phyloP scores from a whole-genome alignment of 2,888 invertebrate species.

The Iphiclides podalirius region DNA sequence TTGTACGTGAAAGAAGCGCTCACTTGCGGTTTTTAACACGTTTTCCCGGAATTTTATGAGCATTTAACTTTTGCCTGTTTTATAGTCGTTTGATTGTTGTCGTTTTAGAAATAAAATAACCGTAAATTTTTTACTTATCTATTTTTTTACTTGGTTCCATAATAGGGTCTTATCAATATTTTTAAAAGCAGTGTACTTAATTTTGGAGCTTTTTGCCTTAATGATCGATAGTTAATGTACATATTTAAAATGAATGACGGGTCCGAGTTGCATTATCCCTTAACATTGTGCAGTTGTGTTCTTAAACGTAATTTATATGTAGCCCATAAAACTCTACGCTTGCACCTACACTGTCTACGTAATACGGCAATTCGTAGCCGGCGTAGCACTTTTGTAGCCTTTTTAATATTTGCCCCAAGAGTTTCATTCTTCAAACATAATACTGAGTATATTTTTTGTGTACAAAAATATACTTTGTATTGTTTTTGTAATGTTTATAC shows the following conservation, averaged over 20 bases:
- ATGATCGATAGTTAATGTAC: too few species aligned
- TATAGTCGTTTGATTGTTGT: not conserved
- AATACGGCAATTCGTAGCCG: not conserved
- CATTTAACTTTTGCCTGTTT: constrained; percentile 1
- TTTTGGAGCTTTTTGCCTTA: too few species aligned
- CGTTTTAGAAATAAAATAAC: not conserved
- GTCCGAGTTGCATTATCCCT: too few species aligned
- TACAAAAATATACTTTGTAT: too few species aligned
- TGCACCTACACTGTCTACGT: not conserved
- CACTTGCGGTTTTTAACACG: constrained; percentile 7
- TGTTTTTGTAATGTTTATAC: too few species aligned
- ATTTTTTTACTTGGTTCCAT: too few species aligned
- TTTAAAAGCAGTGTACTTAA: too few species aligned
- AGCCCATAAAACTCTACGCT: not conserved
- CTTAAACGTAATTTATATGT: too few species aligned
- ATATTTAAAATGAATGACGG: too few species aligned
- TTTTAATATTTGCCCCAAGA: not conserved
- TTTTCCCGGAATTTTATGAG: constrained; percentile 17
- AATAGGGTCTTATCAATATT: too few species aligned
- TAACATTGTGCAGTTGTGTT: too few species aligned
- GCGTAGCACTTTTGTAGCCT: constrained; percentile 7
- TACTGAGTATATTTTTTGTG: constrained; percentile 2
- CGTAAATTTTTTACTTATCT: not conserved
- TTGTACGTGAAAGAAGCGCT: constrained; percentile 2
- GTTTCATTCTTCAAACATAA: not conserved